phyloP scores from a whole-genome alignment of 2,888 invertebrate species.

The Eueremaeus valkanovi region DNA sequence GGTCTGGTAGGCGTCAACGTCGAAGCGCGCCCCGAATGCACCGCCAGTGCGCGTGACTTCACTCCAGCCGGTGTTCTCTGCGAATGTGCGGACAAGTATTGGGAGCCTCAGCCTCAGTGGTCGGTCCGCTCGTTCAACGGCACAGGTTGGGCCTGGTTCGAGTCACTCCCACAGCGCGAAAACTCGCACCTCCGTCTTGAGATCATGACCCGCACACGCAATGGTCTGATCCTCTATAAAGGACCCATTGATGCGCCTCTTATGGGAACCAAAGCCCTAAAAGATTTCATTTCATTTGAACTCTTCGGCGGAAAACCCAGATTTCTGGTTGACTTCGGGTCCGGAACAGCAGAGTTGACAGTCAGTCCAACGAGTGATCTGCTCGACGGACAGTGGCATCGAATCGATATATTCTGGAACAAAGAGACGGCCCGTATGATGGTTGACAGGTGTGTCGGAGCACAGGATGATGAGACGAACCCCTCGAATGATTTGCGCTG shows the following conservation, averaged over 20 bases:
- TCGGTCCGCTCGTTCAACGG: conserved; percentile 90
- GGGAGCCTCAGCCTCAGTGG: conserved; percentile 95
- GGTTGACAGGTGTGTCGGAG: conserved; percentile 80
- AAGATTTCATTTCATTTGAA: conserved; percentile 89
- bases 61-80: conserved; percentile 74
- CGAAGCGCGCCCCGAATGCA: conserved; percentile 85
- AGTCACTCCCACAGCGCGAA: conserved; percentile 93
- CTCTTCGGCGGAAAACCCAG: conserved; percentile 85
- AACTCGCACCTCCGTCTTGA: conserved; percentile 90
- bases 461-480: conserved; percentile 80
- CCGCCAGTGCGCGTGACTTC: conserved; percentile 91
- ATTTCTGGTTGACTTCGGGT: conserved; percentile 87
- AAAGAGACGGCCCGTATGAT: conserved; percentile 87
- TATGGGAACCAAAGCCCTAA: conserved; percentile 69
- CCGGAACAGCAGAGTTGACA: conserved; percentile 79
- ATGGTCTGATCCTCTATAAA: conserved; percentile 89
- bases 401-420: conserved; percentile 91
- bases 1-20: conserved; percentile 93
- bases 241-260: conserved; percentile 96
- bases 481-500: conserved; percentile 80
- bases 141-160: conserved; percentile 97
- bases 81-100: conserved; percentile 84
- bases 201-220: conserved; percentile 84
- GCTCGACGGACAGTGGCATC: conserved; percentile 97
- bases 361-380: conserved; percentile 69